phyloP scores from a whole-genome alignment of 2,797 vertebrate genomes.

The Halcyon smyrnensis region DNA sequence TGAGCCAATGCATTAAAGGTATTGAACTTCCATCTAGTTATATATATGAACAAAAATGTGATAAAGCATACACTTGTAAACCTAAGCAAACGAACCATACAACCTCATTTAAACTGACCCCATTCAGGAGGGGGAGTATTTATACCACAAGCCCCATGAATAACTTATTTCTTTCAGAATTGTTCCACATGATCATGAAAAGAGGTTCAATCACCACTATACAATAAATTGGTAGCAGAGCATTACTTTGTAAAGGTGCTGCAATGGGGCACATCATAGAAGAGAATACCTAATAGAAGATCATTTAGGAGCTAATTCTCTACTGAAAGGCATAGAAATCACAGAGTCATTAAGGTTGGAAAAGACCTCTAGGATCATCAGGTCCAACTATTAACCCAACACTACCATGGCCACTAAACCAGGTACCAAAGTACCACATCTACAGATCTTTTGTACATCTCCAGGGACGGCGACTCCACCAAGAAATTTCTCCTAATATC shows the following conservation, averaged over 20 bases:
- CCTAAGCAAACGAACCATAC: not conserved
- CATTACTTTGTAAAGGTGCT: not conserved
- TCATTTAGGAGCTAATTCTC: not conserved
- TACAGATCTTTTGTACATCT: too few species aligned
- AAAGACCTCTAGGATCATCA: too few species aligned
- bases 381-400: too few species aligned
- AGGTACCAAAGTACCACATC: too few species aligned
- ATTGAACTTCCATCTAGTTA: not conserved
- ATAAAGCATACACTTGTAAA: not conserved
- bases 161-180: not conserved
- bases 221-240: fast-evolving
- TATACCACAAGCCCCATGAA: not conserved
- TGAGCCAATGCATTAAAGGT: not conserved
- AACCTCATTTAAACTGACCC: not conserved
- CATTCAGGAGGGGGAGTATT: not conserved
- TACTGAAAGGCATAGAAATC: not conserved
- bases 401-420: too few species aligned
- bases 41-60: not conserved
- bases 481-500: too few species aligned
- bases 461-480: too few species aligned
- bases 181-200: not conserved
- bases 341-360: too few species aligned
- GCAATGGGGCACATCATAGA: not conserved
- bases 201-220: fast-evolving
- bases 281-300: not conserved